Evolutionary conservation across 2,888 invertebrate genomes (phyloP).

Genomic region (Autographa gamma): DNA sequence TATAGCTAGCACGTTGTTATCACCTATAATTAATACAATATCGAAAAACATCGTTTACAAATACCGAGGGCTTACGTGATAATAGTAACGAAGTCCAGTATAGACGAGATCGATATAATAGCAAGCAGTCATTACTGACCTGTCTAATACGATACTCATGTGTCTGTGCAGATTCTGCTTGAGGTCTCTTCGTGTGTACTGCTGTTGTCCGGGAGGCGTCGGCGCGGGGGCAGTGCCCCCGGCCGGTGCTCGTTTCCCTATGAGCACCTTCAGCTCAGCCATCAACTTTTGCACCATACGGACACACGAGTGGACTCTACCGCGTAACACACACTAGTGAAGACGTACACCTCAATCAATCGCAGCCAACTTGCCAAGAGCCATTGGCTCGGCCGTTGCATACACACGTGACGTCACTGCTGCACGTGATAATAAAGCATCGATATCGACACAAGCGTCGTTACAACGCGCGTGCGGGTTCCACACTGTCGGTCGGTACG

Average conservation of each 20-base stretch:
- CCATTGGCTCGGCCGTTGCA: slow-evolving; percentile 84
- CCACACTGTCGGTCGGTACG: slow-evolving; percentile 80
- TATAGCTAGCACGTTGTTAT: slow-evolving; percentile 46
- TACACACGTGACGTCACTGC: slow-evolving; percentile 80
- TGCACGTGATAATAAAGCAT: slow-evolving; percentile 84
- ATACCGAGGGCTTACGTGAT: slow-evolving; percentile 24
- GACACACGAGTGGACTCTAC: slow-evolving; percentile 82
- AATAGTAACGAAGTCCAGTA: slow-evolving; percentile 21
- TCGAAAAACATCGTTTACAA: slow-evolving; percentile 29
- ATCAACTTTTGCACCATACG: slow-evolving; percentile 87
- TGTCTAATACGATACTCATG: slow-evolving; percentile 88
- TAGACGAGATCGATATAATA: slow-evolving; percentile 26
- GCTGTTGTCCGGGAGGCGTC: slow-evolving; percentile 71
- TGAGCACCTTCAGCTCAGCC: slow-evolving; percentile 88
- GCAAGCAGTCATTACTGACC: slow-evolving; percentile 73
- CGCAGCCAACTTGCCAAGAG: slow-evolving; percentile 81
- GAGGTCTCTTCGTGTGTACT: slow-evolving; percentile 84
- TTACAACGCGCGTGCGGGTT: slow-evolving; percentile 83
- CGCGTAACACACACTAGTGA: slow-evolving; percentile 80
- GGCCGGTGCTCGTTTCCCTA: slow-evolving; percentile 84
- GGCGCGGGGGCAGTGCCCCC: slow-evolving; percentile 71
- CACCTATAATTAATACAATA: slow-evolving; percentile 42
- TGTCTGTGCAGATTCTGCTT: slow-evolving; percentile 87
- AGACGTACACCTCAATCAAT: slow-evolving; percentile 77
- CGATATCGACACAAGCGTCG: slow-evolving; percentile 83